Evolutionary conservation across 2,888 invertebrate species (phyloP).

Genomic region (Drosophila setosimentum): DNA sequence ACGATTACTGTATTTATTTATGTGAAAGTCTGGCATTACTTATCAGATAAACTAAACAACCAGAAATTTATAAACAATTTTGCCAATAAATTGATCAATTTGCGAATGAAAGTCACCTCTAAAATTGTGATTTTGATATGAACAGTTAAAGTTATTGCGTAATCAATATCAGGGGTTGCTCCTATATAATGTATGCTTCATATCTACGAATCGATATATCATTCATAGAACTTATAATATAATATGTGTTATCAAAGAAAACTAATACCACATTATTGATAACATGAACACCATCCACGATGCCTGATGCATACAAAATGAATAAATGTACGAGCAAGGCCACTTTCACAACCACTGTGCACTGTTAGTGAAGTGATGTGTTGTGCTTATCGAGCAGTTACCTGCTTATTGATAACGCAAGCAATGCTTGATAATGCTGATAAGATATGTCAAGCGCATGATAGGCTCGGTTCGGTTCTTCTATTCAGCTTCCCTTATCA

Average conservation of each 20-base stretch:
- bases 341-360: conserved; percentile 52
- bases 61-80: background rate
- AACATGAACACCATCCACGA: conserved; percentile 17
- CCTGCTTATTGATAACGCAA: conserved; percentile 41
- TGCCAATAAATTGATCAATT: background rate
- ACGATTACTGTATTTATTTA: background rate
- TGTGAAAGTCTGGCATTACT: background rate
- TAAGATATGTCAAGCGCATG: conserved; percentile 51
- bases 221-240: conserved; percentile 31
- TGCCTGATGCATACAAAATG: conserved; percentile 10
- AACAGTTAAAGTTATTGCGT: conserved; percentile 1
- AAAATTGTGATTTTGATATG: background rate
- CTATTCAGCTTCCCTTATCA: conserved; percentile 37
- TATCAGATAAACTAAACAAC: background rate
- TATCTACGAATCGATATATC: conserved; percentile 40
- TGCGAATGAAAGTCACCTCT: background rate
- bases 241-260: conserved; percentile 28
- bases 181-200: background rate
- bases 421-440: conserved; percentile 23
- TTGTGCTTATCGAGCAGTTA: conserved; percentile 50
- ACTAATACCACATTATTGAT: conserved; percentile 23
- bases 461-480: conserved; percentile 25
- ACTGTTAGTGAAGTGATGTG: background rate
- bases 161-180: background rate
- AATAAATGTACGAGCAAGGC: conserved; percentile 12